Evolutionary conservation across 2,888 invertebrate genomes (phyloP).

Genomic region (Aproaerema taeniolella): DNA sequence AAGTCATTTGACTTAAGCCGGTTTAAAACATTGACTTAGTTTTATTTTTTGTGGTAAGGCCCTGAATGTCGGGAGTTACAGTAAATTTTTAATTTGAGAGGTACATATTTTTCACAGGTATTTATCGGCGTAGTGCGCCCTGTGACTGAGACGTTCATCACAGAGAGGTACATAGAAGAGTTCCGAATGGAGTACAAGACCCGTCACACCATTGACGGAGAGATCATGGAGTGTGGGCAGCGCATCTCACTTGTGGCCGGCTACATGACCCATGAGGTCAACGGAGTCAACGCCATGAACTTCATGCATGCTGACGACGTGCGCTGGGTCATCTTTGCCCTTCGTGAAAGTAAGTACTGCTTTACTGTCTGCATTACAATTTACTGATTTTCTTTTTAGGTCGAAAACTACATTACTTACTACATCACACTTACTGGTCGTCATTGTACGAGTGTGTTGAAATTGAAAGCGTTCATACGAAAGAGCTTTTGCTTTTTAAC

Average conservation of each 20-base stretch:
- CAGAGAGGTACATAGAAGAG: conserved; percentile 51
- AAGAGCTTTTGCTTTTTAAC: no score
- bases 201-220: conserved; percentile 90
- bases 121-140: conserved; percentile 85
- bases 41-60: no score
- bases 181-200: conserved; percentile 90
- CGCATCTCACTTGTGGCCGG: conserved; percentile 93
- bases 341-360: conserved; percentile 81
- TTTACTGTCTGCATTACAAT: no score
- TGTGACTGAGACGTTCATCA: conserved; percentile 75
- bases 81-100: no score
- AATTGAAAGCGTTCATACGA: no score
- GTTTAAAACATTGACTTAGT: no score
- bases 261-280: conserved; percentile 90
- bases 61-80: no score
- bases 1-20: no score
- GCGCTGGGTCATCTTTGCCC: conserved; percentile 89
- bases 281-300: conserved; percentile 90
- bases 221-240: conserved; percentile 92
- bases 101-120: conserved; percentile 46
- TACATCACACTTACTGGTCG: no score
- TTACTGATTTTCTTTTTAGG: no score
- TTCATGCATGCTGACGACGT: conserved; percentile 94
- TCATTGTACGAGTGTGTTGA: no score
- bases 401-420: no score